Evolutionary conservation across 2,113 vertebrate genomes (phyloP), one percentile per base, ranked within the genome.

Genomic region (Prinia subflava): DNA sequence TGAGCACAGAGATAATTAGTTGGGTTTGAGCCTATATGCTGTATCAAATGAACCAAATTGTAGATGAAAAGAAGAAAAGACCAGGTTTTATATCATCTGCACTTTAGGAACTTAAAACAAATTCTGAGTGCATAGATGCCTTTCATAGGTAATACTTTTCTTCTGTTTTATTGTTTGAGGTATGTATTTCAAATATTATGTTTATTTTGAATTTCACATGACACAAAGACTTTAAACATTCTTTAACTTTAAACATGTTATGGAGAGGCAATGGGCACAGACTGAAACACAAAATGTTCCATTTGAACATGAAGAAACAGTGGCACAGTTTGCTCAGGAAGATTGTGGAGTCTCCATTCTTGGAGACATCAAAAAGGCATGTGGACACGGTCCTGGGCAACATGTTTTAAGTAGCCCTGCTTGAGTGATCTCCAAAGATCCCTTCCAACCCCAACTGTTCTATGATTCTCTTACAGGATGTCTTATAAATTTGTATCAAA

Each of bases 401-500:
- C 13, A 23, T 52, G 27, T 20, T 46, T 47, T n/a, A 35, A 15
- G 16, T 31, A 47, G 6, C 24, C 17, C 10, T 69, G 17, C 25
- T 49, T 69, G 14, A 55, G 14, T 47, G 55, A 35, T n/a, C 30
- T 47, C 8, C 62, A 35, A n/a, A 55, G 11, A 10, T 35, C 14
- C 30, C n/a, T 69, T 62, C 16, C 21, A 69, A 23, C 17, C 5
- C 24, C 30, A 47, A 11, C 3, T 27, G 25, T 50, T 69, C 18
- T n/a, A 20, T 65, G 46, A 56, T 63, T 81, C 4, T 50, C 2
- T 59, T 63, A 70, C 22, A 87, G n/a, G 23, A 46, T 83, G 16
- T n/a, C 74, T 87, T 92, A 65, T 20, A 71, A 91, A 90, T 89
- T 94, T 91, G 9, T 90, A 90, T 95, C 39, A 42, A 89, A 92